These are phyloP conservation scores for Cassiopea xamachana DNA, from an alignment of 30 jellyfish, hydroid and myxozoan species.

Conservation along the genomic window DNA sequence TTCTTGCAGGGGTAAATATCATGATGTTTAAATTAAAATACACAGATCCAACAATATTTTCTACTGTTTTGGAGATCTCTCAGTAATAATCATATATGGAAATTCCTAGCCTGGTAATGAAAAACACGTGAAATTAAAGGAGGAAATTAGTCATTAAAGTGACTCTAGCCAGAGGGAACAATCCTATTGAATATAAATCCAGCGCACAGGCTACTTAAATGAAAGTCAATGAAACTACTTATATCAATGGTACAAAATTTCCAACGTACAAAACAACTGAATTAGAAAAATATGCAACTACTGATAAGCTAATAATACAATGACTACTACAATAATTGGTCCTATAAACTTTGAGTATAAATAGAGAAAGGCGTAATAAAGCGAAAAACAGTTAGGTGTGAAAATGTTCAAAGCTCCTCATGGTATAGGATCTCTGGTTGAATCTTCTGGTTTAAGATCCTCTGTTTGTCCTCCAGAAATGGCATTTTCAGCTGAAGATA, in stretches of 20 bases:
- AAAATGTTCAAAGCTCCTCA: not conserved
- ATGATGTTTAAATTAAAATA: too few relatives aligned
- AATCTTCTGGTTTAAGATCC: not conserved
- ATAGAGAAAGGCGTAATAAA: not conserved
- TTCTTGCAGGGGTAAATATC: too few relatives aligned
- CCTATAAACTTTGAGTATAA: not conserved
- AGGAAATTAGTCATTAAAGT: too few relatives aligned
- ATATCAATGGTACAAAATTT: not conserved
- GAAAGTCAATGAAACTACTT: not conserved
- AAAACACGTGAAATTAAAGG: too few relatives aligned
- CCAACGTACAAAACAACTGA: not conserved
- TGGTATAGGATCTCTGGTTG: not conserved
- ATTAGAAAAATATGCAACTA: not conserved
- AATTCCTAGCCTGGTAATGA: too few relatives aligned
- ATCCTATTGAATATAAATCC: not conserved
- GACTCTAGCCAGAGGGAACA: not conserved
- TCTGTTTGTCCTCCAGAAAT: not conserved
- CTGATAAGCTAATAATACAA: not conserved
- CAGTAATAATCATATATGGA: too few relatives aligned
- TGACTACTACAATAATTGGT: not conserved
- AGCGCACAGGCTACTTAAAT: not conserved
- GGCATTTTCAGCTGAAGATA: slow-evolving; percentile 2
- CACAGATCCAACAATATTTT: too few relatives aligned
- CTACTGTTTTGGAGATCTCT: too few relatives aligned
- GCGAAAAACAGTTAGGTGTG: not conserved